Percentiles rank a stretch among this genome's conserved stretches.
Conservation (phyloP, 2,888 invertebrate genomes). For the Neoaliturus tenellus region DNA sequence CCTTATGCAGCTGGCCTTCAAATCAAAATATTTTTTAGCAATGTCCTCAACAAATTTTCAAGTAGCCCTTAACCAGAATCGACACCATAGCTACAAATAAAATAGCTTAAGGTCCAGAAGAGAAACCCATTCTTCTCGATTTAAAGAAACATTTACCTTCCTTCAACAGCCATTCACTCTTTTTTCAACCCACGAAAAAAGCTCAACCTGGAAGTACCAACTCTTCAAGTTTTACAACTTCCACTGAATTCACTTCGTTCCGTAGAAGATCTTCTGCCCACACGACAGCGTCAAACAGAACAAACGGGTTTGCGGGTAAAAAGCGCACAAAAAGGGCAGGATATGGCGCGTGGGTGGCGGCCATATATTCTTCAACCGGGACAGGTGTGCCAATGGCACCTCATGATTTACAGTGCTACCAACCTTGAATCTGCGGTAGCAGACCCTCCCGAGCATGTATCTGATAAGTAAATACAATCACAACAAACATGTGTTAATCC, state of each 20-base stretch:
- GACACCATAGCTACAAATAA: too few species aligned
- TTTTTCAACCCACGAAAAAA: too few species aligned
- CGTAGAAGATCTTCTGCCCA: neutral
- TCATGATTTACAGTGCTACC: constrained; percentile 20
- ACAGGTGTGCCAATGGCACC: constrained; percentile 20
- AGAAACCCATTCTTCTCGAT: too few species aligned
- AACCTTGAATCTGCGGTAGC: constrained; percentile 29
- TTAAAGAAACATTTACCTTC: too few species aligned
- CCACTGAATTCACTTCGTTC: neutral
- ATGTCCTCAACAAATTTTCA: too few species aligned
- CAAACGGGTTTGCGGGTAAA: constrained; percentile 17
- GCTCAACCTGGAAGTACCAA: too few species aligned
- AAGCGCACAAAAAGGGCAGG: constrained; percentile 1
- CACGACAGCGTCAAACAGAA: neutral
- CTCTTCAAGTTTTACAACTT: too few species aligned
- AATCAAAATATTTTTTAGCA: too few species aligned
- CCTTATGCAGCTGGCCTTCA: too few species aligned
- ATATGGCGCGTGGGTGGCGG: constrained; percentile 27
- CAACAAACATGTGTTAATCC: neutral
- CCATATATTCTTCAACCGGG: constrained; percentile 29
- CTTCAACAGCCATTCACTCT: too few species aligned
- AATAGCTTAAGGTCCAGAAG: too few species aligned
- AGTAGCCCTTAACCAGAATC: too few species aligned
- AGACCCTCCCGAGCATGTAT: neutral
- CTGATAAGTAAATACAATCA: neutral